Conservation (phyloP, 2,888 invertebrate species). For the Papilio gigon region DNA sequence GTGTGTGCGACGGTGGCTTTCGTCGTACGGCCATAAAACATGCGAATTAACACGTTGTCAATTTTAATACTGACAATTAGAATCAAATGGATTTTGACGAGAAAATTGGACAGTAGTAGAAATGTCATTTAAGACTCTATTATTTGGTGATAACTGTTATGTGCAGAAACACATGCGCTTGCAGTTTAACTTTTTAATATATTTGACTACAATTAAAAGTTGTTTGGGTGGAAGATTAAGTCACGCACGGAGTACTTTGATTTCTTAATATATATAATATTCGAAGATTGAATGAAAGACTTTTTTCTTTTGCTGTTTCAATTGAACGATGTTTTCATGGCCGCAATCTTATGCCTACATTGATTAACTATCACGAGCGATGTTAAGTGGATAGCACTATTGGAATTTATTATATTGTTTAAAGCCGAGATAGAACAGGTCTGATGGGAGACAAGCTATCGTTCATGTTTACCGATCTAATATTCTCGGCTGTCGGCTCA, state of each 20-base stretch:
- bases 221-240: no score
- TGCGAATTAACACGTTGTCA: constrained; percentile 5
- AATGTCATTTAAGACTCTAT: no score
- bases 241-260: no score
- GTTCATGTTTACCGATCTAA: constrained; percentile 40
- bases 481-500: constrained; percentile 33
- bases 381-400: constrained; percentile 43
- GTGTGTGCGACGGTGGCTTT: constrained; percentile 47
- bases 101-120: no score
- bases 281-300: no score
- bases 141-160: no score
- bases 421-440: constrained; percentile 39
- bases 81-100: no score
- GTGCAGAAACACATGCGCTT: no score
- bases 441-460: constrained; percentile 38
- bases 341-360: constrained; percentile 45
- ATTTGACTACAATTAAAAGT: no score
- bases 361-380: constrained; percentile 47
- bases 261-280: no score
- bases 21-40: constrained; percentile 45
- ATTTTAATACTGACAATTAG: no score
- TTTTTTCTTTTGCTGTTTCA: not conserved
- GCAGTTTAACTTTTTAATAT: no score
- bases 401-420: constrained; percentile 44
- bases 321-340: constrained; percentile 42